Base-by-base conservation (phyloP, 2,888 invertebrate genomes). In the Pseudolycoriella hygida region DNA sequence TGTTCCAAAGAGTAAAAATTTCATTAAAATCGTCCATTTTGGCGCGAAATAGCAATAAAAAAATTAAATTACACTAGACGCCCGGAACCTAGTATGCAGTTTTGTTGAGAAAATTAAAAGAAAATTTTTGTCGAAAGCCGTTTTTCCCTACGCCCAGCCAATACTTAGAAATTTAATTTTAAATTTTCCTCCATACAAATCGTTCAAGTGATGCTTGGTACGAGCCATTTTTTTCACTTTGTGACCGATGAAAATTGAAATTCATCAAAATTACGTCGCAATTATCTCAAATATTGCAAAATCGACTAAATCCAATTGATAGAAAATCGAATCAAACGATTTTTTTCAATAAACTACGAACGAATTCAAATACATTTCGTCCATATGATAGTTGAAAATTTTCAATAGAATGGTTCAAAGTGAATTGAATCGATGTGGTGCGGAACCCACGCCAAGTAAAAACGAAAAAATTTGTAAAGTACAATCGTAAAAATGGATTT, bases 131-230 rank as follows among this genome's bases (percentile, higher is more conserved):
- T 12, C 6, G 20, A 43, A 43, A 43, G 37, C 43, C 37, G 43
- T 32, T 38, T 20, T 17, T 2, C 43, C 14, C 3, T 43, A 8
- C 37, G 37, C 34, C 38, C 8, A 12, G 19, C 15, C 43, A 32
- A 32, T 14, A 2, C 12, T 20, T n/a, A 43, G 38, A 38, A 37
- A 43, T 43, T 43, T n/a, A 19, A 25, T 44, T 44, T 44, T 39
- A 25, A 25, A 39, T 44, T 39, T 44, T 44, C 25, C 39, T 18
- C 37, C 17, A 19, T 25, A 39, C 44, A 43, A 37, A 37, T 44
- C 30, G 39, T 39, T 44, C 39, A 44, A 44, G 44, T 44, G 44
- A 44, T 44, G 39, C 44, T 44, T 39, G 37, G 25, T 38, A 44
- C 44, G 38, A 44, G 44, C 44, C 44, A 44, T 44, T 44, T 44